phyloP scores from a whole-genome alignment of 2,113 vertebrate species.

The Sander vitreus region DNA sequence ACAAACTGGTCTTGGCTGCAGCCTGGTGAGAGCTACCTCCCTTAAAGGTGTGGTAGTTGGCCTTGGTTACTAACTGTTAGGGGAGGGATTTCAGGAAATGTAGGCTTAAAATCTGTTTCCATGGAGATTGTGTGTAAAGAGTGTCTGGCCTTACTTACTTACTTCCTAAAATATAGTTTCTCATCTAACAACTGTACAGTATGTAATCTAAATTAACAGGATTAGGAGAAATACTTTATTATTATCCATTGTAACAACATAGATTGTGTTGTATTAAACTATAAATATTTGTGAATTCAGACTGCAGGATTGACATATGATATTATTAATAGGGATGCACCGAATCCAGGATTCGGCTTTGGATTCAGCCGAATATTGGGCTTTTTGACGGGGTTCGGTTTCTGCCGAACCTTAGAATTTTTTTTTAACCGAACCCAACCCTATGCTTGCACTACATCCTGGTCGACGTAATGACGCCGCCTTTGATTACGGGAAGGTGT shows the following conservation, averaged over 20 bases:
- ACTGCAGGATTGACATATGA: conserved; percentile 2
- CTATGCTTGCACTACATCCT: too few relatives aligned
- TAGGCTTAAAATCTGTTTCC: conserved; percentile 62
- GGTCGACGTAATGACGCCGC: too few relatives aligned
- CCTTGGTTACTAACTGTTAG: conserved; percentile 49
- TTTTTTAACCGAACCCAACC: too few relatives aligned
- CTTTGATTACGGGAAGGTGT: too few relatives aligned
- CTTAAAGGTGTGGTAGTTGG: conserved; percentile 37
- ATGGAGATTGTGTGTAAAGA: conserved; percentile 57
- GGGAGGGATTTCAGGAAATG: conserved; percentile 55
- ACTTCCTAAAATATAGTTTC: background rate
- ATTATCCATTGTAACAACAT: background rate
- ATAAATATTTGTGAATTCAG: conserved; percentile 18
- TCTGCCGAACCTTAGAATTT: too few relatives aligned
- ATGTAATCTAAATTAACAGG: background rate
- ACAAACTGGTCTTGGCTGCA: conserved; percentile 52
- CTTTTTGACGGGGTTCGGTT: too few relatives aligned
- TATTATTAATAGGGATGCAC: background rate
- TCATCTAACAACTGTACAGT: background rate
- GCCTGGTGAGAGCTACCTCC: conserved; percentile 4
- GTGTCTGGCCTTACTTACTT: background rate
- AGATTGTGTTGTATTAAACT: conserved; percentile 13
- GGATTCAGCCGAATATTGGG: too few relatives aligned
- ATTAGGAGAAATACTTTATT: background rate
- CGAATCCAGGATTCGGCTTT: too few relatives aligned